Percentiles rank a stretch among this genome's conserved stretches.
phyloP scores from a whole-genome alignment of 2,113 vertebrate species.

The Plecotus auritus region DNA sequence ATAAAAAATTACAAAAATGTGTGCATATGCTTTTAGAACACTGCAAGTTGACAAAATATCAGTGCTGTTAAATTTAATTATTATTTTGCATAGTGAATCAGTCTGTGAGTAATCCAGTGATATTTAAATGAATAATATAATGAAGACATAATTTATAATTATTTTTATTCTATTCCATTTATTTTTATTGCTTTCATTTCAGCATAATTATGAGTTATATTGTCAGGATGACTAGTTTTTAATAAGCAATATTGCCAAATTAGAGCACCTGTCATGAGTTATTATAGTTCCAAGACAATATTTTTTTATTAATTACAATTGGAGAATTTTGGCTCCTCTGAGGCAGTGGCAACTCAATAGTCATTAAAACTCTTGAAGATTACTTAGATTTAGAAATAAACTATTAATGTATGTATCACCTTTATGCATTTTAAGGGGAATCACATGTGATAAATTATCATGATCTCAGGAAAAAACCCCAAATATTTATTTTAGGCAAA shows the following conservation, averaged over 20 bases:
- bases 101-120: background rate
- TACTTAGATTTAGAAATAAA: constrained; percentile 4
- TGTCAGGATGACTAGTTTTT: background rate
- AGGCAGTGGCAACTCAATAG: background rate
- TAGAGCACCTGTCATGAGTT: background rate
- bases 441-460: background rate
- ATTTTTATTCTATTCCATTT: constrained; percentile 7
- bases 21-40: background rate
- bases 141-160: background rate
- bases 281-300: background rate
- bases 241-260: background rate
- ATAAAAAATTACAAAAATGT: background rate
- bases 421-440: background rate
- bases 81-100: background rate
- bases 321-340: background rate
- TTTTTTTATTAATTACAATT: background rate
- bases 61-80: background rate
- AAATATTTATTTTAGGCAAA: constrained; percentile 8
- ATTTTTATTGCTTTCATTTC: constrained; percentile 24
- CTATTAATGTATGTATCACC: background rate
- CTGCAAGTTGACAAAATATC: background rate
- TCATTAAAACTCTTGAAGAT: background rate
- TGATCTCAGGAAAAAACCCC: background rate
- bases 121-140: constrained; percentile 5
- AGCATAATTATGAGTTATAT: background rate